Evolutionary conservation across 2,797 vertebrate genomes (phyloP).

Genomic region (Diceros bicornis): DNA sequence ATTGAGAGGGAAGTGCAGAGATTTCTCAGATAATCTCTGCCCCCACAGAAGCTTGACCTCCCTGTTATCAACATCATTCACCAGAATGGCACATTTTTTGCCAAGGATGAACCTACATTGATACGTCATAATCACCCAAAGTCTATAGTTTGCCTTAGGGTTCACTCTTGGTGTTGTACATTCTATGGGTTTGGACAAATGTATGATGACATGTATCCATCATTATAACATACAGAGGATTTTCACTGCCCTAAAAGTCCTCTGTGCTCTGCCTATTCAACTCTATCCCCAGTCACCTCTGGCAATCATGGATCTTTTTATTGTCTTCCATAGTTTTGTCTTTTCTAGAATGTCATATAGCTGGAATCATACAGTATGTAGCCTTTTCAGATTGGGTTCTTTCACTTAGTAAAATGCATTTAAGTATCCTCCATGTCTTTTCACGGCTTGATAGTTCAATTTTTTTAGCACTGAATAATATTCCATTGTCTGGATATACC

Average conservation of each 20-base stretch:
- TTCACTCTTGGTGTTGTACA: neutral
- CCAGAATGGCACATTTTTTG: neutral
- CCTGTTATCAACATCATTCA: neutral
- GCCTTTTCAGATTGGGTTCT: too few relatives aligned
- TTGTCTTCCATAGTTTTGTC: too few relatives aligned
- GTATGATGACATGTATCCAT: too few relatives aligned
- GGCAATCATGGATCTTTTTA: too few relatives aligned
- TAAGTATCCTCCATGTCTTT: neutral
- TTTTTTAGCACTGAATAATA: neutral
- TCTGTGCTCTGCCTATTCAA: too few relatives aligned
- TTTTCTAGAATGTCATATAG: too few relatives aligned
- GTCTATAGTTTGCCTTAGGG: neutral
- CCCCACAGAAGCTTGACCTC: neutral
- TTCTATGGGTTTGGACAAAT: neutral
- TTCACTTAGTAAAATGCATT: neutral
- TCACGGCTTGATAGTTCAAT: neutral
- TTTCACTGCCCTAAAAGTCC: too few relatives aligned
- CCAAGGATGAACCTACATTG: neutral
- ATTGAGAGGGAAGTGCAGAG: neutral
- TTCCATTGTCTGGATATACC: neutral
- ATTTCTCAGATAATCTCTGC: too few relatives aligned
- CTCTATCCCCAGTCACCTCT: too few relatives aligned
- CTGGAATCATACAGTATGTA: too few relatives aligned
- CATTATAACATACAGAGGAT: too few relatives aligned
- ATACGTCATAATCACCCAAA: neutral